Base-by-base conservation (phyloP, 2,888 invertebrate genomes). In the Mimas tiliae region DNA sequence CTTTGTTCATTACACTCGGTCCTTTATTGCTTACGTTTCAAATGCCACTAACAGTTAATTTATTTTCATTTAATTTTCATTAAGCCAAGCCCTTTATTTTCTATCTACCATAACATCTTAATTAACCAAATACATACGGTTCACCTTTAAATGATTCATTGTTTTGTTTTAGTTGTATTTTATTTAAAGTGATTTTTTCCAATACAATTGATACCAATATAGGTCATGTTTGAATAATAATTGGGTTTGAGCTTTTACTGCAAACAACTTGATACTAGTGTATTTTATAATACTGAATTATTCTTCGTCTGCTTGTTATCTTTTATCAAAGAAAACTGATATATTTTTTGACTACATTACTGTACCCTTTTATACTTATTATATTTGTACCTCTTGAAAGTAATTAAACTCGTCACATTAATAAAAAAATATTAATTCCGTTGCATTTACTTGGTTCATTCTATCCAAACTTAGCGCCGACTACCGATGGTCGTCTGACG, bases 21-120 rank as follows among this genome's bases (percentile, higher is more conserved):
- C 80, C 75, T 81, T 83, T 82, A 83, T 82, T 82, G 75, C 77
- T 73, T 74, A 78, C 78, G 76, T 79, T 83, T 76, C 72, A 74
- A 78, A 79, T 73, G 77, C 78, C 80, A 82, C 79, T 83, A 82
- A 80, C 78, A 80, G 80, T 82, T 78, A 82, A 82, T 83, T 64
- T 82, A 79, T 79, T 81, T 80, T 77, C 77, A 73, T 82, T 83
- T 78, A 75, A 81, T 79, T 77, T 76, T 72, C 75, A 74, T 65
- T 62, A 62, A 33, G 51, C n/a, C 58, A 12, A 27, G 19, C 62
- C 63, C 51, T 66, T 66, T 52, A 47, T 51, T 33, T 45, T 51
- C 19, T 58, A 62, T 47, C 21, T 48, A 58, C 55, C n/a, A 12
- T 65, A 47, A 14, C 47, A 55, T 19, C 55, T 55, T 47, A 33